Percentiles rank a stretch among this genome's conserved stretches.
These are phyloP conservation scores for Scaptomyza cyrtandrae DNA, from an alignment of 2,888 invertebrate genomes.

Conservation along the genomic window DNA sequence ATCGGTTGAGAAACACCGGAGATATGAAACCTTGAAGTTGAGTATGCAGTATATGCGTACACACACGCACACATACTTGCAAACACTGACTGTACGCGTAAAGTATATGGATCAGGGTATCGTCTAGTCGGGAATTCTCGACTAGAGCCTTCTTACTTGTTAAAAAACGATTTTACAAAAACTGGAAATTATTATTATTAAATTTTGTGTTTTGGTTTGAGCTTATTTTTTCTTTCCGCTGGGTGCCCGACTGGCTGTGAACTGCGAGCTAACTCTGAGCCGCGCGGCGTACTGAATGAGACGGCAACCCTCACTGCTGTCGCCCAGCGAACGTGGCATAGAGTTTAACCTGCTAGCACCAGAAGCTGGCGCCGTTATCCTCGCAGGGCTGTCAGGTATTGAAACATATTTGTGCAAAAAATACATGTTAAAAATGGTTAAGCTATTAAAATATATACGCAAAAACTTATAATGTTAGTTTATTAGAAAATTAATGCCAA, in stretches of 20 bases:
- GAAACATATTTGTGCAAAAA: not conserved
- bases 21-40: no score
- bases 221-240: conserved; percentile 24
- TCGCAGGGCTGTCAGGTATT: conserved; percentile 48
- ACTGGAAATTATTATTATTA: conserved; percentile 33
- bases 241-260: conserved; percentile 30
- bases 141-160: no score
- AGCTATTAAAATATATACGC: not conserved
- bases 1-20: no score
- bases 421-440: no score
- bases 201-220: conserved; percentile 9
- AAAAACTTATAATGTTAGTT: not conserved
- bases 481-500: not conserved
- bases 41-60: no score
- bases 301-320: conserved; percentile 78
- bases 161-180: conserved; percentile 1
- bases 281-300: conserved; percentile 70
- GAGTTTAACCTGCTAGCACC: conserved; percentile 34
- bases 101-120: no score
- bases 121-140: no score
- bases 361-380: conserved; percentile 33
- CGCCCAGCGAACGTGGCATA: conserved; percentile 32
- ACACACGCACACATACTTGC: no score
- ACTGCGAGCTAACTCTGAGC: conserved; percentile 39
- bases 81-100: no score